These are phyloP conservation scores for Ochotona princeps DNA, from an alignment of 2,113 vertebrate species.

Conservation along the genomic window DNA sequence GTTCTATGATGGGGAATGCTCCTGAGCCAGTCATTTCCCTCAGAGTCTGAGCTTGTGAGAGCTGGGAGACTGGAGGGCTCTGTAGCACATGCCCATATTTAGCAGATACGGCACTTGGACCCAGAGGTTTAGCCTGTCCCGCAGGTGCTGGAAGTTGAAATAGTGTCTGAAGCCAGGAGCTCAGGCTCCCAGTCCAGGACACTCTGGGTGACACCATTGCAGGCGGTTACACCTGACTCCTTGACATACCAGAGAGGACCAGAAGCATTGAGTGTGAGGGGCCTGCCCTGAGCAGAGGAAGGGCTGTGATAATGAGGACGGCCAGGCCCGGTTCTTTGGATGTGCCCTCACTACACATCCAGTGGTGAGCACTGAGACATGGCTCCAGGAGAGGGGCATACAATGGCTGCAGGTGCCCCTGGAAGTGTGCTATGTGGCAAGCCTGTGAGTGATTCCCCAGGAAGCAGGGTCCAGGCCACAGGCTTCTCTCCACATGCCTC, in stretches of 20 bases:
- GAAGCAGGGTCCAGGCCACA: not conserved
- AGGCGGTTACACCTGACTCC: not conserved
- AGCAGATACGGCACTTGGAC: not conserved
- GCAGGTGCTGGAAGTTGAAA: not conserved
- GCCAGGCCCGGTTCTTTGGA: not conserved
- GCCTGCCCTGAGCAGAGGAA: not conserved
- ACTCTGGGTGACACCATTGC: not conserved
- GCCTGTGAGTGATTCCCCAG: not conserved
- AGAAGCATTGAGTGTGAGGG: not conserved
- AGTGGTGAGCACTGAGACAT: not conserved
- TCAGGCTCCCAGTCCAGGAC: not conserved
- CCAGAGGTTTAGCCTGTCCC: not conserved
- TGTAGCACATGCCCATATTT: not conserved
- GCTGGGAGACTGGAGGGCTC: not conserved
- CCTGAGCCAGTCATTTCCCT: not conserved
- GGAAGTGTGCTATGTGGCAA: not conserved
- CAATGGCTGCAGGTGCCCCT: not conserved
- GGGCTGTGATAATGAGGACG: not conserved
- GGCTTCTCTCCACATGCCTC: not conserved
- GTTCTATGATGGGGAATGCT: not conserved
- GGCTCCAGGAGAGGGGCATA: not conserved
- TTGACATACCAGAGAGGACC: not conserved
- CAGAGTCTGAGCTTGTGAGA: not conserved
- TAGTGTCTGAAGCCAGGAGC: not conserved
- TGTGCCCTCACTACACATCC: not conserved